Conservation (phyloP, 2,888 invertebrate species). For the Papilio elwesi region DNA sequence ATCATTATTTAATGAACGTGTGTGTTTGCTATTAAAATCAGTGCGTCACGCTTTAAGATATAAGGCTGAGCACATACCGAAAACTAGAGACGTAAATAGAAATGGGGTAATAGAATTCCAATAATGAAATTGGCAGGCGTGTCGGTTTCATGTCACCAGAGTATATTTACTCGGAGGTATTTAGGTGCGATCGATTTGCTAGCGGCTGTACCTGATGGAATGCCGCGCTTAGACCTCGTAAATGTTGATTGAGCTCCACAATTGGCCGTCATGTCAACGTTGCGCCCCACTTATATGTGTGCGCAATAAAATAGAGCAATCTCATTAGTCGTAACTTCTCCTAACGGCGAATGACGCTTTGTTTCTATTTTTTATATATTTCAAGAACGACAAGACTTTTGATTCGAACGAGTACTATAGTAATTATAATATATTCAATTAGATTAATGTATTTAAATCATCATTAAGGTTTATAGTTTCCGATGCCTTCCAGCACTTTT, state of each 20-base stretch:
- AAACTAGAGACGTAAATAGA: conserved; percentile 28
- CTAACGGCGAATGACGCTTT: background rate
- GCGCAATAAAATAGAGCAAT: conserved; percentile 16
- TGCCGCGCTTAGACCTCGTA: conserved; percentile 33
- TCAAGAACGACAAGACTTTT: background rate
- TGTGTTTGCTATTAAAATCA: background rate
- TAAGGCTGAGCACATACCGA: background rate
- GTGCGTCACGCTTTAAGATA: conserved; percentile 4
- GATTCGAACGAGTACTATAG: no score
- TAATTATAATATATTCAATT: no score
- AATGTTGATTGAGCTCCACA: conserved; percentile 35
- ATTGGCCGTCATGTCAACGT: conserved; percentile 34
- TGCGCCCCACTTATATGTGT: conserved; percentile 14
- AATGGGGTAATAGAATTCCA: conserved; percentile 38
- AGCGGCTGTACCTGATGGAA: conserved; percentile 20
- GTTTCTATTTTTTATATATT: background rate
- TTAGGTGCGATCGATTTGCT: conserved; percentile 35
- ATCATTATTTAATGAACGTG: no score
- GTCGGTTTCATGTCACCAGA: conserved; percentile 38
- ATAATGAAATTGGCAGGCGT: conserved; percentile 40
- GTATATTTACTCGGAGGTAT: conserved; percentile 38
- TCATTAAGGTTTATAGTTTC: no score
- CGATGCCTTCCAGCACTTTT: no score
- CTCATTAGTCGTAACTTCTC: conserved; percentile 4
- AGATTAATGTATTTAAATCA: no score